Base-by-base conservation (phyloP, 2,113 vertebrate species). In the Theropithecus gelada region DNA sequence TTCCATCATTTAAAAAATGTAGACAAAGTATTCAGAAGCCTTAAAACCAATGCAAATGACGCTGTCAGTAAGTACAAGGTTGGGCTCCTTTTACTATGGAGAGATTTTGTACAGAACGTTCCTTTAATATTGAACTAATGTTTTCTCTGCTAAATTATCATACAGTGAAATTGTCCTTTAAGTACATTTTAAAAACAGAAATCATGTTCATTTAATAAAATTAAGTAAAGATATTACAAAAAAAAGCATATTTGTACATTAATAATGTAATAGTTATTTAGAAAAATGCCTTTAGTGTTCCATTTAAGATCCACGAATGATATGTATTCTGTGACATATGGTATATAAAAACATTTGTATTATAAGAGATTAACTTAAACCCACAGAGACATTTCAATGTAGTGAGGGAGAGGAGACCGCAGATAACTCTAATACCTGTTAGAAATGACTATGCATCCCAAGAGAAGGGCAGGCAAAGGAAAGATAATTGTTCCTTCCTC, bases 211-310 rank as follows among this genome's bases (percentile, higher is more conserved):
- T 68, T 94, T 94, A 38, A 80, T 66, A 68, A 88, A 80, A 94
- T 80, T 73, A 92, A 83, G 45, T 66, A 45, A n/a, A 84, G n/a
- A 64, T 48, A 78, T 2, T 64, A 88, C 17, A 80, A 96, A 94
- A 38, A 38, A 84, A 84, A 48, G 20, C 23, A 12, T 45, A 57
- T 72, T 59, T 82, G 30, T 70, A 32, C 18, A 72, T 88, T 90
- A 84, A 75, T 27, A 75, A 94, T 59, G 18, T 97, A 27, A 13
- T 43, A 64, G 6, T 96, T 64, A 83, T n/a, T 93, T 70, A 89
- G 66, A 43, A 88, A 97, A 96, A 90, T 17, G 40, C 17, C 57
- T 16, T 1, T 6, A 66, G 2, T 48, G 20, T 1, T 85, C 88
- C 35, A 59, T 11, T 82, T 88, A 81, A 88, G 66, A 80, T 84